These are phyloP conservation scores for Candoia aspera DNA, from an alignment of 2,113 vertebrate genomes.

Conservation along the genomic window DNA sequence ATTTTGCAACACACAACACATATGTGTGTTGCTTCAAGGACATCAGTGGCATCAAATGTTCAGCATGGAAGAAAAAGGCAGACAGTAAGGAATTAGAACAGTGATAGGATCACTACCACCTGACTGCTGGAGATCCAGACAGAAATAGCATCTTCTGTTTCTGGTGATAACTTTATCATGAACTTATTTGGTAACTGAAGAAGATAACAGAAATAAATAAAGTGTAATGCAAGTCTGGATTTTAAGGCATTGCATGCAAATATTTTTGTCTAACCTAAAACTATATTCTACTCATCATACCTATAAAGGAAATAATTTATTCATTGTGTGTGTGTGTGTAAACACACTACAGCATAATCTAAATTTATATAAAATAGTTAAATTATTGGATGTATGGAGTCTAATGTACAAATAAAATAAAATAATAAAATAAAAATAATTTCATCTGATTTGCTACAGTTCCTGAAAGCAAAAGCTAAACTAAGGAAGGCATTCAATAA, in stretches of 20 bases:
- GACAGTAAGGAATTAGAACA: background rate
- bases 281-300: background rate
- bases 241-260: background rate
- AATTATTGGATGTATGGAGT: background rate
- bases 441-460: background rate
- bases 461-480: background rate
- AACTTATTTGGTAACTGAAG: background rate
- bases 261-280: background rate
- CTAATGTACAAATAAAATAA: background rate
- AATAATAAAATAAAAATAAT: background rate
- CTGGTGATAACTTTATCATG: background rate
- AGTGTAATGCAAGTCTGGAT: background rate
- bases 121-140: background rate
- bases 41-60: slow-evolving; percentile 5
- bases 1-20: background rate
- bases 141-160: background rate
- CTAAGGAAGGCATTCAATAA: background rate
- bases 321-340: background rate
- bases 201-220: background rate
- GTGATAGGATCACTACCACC: background rate
- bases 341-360: background rate
- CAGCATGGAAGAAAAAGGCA: background rate
- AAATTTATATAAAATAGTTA: background rate
- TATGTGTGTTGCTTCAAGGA: background rate
- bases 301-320: background rate